phyloP scores from a whole-genome alignment of 1,140 invertebrate genomes.

The Zaprionus davidi region DNA sequence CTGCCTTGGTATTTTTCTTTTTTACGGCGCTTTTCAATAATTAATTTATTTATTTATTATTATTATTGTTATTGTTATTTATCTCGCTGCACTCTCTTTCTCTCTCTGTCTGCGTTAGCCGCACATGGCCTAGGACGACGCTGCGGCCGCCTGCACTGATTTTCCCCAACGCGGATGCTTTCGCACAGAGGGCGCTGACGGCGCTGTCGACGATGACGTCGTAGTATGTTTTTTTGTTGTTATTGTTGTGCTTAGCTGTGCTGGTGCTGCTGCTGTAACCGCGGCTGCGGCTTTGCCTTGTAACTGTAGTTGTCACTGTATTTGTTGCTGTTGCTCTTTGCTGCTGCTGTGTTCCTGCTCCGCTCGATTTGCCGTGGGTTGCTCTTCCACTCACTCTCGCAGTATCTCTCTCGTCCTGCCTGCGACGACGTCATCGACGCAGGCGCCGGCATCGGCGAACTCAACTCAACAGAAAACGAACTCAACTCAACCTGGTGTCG shows the following conservation, averaged over 20 bases:
- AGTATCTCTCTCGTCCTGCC: constrained; percentile 4
- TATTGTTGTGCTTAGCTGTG: constrained; percentile 36
- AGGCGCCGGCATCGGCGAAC: constrained; percentile 27
- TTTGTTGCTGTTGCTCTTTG: constrained; percentile 55
- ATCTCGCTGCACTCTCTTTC: background rate
- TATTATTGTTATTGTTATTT: background rate
- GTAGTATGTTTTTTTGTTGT: constrained; percentile 13
- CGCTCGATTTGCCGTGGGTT: constrained; percentile 18
- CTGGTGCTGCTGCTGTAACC: constrained; percentile 32
- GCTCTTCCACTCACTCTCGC: constrained; percentile 8
- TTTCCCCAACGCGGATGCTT: constrained; percentile 50
- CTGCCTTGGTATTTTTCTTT: background rate
- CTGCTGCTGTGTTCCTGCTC: constrained; percentile 24
- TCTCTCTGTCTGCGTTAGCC: constrained; percentile 27
- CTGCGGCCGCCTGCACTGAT: constrained; percentile 57
- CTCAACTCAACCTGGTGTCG: constrained; percentile 24
- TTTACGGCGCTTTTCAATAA: background rate
- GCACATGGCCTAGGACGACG: constrained; percentile 55
- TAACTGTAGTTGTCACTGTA: constrained; percentile 44
- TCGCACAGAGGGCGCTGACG: constrained; percentile 36
- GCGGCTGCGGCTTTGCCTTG: constrained; percentile 16
- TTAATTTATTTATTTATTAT: constrained; percentile 3
- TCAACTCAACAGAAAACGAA: constrained; percentile 16
- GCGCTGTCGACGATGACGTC: constrained; percentile 43
- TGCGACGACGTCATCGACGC: constrained; percentile 44